Evolutionary conservation across 2,888 invertebrate genomes (phyloP), one percentile per base, ranked within the genome.

Genomic region (Apoda limacodes): DNA sequence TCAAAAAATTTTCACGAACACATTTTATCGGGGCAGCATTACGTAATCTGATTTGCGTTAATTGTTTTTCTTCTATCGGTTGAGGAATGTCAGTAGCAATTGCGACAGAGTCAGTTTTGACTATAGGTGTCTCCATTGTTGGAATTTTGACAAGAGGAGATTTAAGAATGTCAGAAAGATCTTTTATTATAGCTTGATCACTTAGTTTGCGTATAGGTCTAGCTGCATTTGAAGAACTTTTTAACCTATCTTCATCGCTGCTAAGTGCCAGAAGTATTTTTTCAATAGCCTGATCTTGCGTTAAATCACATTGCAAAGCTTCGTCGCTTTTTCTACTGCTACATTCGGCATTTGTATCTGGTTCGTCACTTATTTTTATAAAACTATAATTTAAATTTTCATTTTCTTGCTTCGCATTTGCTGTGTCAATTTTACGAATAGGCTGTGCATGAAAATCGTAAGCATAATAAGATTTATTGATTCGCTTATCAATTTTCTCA

Each of bases 1-100:
- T 55, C 15, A 68, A 42, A 15, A 56, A 34, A 35, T 76, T 76
- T 35, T 67, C 63, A n/a, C n/a, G n/a, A n/a, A n/a, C n/a, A n/a
- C n/a, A n/a, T n/a, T 27, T 27, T 0, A 53, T 3, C 0, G 60
- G 47, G n/a, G n/a, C n/a, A n/a, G n/a, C n/a, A 11, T 31, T 39
- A 11, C 35, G 12, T 0, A 60, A 30, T 0, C 52, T 13, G 1
- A 28, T 17, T 29, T 46, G 49, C 0, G 51, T 33, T 34, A 2
- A 36, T 27, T 15, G 17, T 6, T 6, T 12, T 9, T 40, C 35
- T 6, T 35, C 22, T 2, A 27, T 20, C 10, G 40, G n/a, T n/a
- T n/a, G n/a, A n/a, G n/a, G n/a, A n/a, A n/a, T n/a, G n/a, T n/a
- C n/a, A n/a, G n/a, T n/a, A n/a, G n/a, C n/a, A n/a, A n/a, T n/a